A percentile compares a stretch with the other conserved stretches of the same genome.
These are phyloP conservation scores for Epizoanthus rinbou DNA, from an alignment of 92 coral and sea anemone genomes.

Conservation along the genomic window DNA sequence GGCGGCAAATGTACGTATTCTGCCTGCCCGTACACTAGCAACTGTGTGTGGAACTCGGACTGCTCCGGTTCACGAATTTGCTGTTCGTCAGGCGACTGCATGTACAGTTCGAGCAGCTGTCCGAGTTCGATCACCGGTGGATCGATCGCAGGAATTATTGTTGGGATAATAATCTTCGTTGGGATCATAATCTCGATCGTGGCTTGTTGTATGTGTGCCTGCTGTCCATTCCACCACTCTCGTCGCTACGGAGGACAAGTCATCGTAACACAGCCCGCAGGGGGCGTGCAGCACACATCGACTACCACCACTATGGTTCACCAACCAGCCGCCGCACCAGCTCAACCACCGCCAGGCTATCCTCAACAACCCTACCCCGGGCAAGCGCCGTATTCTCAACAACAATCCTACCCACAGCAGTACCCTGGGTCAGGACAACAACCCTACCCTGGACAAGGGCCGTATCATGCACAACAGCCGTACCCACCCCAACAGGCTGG, in stretches of 20 bases:
- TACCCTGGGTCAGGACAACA: not conserved
- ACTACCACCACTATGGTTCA: not conserved
- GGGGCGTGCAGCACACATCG: not conserved
- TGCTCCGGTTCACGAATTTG: constrained; percentile 27
- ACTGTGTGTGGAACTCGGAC: constrained; percentile 11
- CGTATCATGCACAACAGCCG: constrained; percentile 8
- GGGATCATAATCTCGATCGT: not conserved
- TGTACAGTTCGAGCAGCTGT: constrained; percentile 2
- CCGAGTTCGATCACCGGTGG: constrained; percentile 2
- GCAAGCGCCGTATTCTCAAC: not conserved
- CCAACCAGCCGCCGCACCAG: not conserved
- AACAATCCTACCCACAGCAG: constrained; percentile 6
- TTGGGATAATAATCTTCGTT: not conserved
- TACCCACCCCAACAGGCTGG: constrained; percentile 1
- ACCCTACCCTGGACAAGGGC: not conserved
- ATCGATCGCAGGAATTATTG: constrained; percentile 15
- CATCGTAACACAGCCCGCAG: not conserved
- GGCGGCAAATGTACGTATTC: constrained; percentile 4
- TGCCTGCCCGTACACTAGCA: constrained; percentile 11
- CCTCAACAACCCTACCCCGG: not conserved
- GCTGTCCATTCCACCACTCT: constrained; percentile 21
- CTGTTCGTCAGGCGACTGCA: constrained; percentile 37
- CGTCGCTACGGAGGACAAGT: constrained; percentile 3
- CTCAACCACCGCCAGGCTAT: not conserved
- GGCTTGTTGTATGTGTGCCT: constrained; percentile 7